A percentile compares a stretch with the other conserved stretches of the same genome.
Evolutionary conservation across 2,113 vertebrate species (phyloP).

Genomic region (Callocephalon fimbriatum): DNA sequence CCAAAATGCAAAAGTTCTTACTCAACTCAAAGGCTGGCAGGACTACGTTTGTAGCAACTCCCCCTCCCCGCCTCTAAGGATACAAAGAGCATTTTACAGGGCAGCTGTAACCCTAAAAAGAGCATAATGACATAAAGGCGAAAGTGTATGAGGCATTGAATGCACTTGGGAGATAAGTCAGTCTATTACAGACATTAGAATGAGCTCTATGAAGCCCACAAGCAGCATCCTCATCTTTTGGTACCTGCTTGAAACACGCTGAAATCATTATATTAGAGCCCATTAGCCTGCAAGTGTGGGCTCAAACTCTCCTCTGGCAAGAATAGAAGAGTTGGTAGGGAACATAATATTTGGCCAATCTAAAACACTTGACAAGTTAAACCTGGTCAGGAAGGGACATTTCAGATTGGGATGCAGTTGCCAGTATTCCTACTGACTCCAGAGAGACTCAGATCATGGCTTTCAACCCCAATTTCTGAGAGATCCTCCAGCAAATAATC

Average conservation of each 20-base stretch:
- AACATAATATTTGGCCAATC: background rate
- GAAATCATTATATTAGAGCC: background rate
- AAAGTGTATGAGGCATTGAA: background rate
- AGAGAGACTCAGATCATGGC: background rate
- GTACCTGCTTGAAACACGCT: background rate
- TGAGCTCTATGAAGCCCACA: background rate
- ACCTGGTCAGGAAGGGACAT: rapidly evolving
- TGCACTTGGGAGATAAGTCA: slow-evolving; percentile 1
- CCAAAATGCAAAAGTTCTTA: slow-evolving; percentile 68
- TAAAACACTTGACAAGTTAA: background rate
- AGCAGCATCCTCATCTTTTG: background rate
- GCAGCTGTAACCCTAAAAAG: slow-evolving; percentile 36
- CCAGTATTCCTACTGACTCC: background rate
- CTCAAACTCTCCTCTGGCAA: background rate
- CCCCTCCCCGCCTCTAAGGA: background rate
- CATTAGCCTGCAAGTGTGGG: background rate
- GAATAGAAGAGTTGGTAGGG: background rate
- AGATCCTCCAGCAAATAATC: background rate
- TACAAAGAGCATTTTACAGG: background rate
- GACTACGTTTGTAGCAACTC: slow-evolving; percentile 53
- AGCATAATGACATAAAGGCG: slow-evolving; percentile 17
- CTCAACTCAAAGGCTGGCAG: slow-evolving; percentile 33
- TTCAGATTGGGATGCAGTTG: background rate
- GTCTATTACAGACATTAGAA: background rate
- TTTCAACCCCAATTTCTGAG: slow-evolving; percentile 11